Percentiles rank a stretch among this genome's conserved stretches.
Conservation (phyloP, 2,888 invertebrate species). For the Eumerus sabulonum region DNA sequence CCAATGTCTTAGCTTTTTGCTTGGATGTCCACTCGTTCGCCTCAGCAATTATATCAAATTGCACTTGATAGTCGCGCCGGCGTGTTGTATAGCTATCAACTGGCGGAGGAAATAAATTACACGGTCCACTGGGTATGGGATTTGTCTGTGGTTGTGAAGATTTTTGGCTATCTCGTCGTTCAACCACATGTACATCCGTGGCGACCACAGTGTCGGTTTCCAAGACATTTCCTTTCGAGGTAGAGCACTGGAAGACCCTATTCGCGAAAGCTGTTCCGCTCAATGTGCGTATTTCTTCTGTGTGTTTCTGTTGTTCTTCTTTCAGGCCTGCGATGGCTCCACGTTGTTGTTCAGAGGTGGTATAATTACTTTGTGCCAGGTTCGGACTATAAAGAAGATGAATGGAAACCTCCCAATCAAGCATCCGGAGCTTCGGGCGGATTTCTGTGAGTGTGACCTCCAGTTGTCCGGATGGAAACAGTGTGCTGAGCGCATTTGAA, state of each 20-base stretch:
- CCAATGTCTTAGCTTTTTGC: conserved; percentile 12
- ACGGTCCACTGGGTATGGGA: not conserved
- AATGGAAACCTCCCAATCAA: too few species aligned
- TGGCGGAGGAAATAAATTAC: conserved; percentile 3
- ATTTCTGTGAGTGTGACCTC: too few species aligned
- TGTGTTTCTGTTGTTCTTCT: conserved; percentile 7
- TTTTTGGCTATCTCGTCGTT: not conserved
- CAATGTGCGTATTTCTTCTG: conserved; percentile 8
- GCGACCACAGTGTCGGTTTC: not conserved
- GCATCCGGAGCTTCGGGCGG: too few species aligned
- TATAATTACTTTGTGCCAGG: too few species aligned
- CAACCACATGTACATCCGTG: not conserved
- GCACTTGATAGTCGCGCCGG: conserved; percentile 2
- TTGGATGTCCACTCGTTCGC: conserved; percentile 9
- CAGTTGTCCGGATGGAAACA: too few species aligned
- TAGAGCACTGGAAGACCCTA: conserved; percentile 13
- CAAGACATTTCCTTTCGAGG: not conserved
- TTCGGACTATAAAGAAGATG: too few species aligned
- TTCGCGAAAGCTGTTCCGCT: conserved; percentile 16
- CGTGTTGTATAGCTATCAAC: conserved; percentile 5
- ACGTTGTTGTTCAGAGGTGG: conserved; percentile 15
- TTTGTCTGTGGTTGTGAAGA: not conserved
- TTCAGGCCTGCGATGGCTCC: not conserved
- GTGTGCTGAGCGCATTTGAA: too few species aligned
- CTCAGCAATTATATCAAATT: conserved; percentile 12